phyloP scores from a whole-genome alignment of 1,140 invertebrate species.

The Tetramorium alpestre region DNA sequence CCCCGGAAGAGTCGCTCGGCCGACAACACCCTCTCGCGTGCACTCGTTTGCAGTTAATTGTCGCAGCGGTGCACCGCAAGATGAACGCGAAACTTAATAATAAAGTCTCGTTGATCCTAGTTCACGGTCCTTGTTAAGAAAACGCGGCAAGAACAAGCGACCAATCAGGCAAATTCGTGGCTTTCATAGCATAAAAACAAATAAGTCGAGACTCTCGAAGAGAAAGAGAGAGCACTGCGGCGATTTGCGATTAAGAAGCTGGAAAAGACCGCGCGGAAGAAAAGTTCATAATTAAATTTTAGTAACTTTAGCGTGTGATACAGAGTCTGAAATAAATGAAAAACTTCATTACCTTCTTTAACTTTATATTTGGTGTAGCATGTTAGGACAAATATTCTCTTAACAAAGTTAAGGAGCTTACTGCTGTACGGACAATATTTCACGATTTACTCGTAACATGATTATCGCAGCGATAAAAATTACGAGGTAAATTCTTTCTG shows the following conservation, averaged over 20 bases:
- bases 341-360: constrained; percentile 3
- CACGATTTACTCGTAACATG: constrained; percentile 19
- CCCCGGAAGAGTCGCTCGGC: constrained; percentile 40
- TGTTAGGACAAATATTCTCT: background rate
- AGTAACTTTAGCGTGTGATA: background rate
- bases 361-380: background rate
- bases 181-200: constrained; percentile 4
- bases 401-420: background rate
- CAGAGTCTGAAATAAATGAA: background rate
- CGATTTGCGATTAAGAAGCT: background rate
- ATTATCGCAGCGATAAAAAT: constrained; percentile 21
- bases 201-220: background rate
- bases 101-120: constrained; percentile 18
- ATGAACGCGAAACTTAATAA: constrained; percentile 53
- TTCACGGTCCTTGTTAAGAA: background rate
- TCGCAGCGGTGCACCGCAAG: constrained; percentile 40
- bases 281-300: background rate
- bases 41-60: constrained; percentile 59
- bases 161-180: constrained; percentile 23
- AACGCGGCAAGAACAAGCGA: background rate
- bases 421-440: background rate
- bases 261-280: background rate
- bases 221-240: background rate
- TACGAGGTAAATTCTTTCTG: constrained; percentile 18
- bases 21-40: constrained; percentile 27